Conservation (phyloP, 30 jellyfish, hydroid and myxozoan genomes). For the Mastigias papua region DNA sequence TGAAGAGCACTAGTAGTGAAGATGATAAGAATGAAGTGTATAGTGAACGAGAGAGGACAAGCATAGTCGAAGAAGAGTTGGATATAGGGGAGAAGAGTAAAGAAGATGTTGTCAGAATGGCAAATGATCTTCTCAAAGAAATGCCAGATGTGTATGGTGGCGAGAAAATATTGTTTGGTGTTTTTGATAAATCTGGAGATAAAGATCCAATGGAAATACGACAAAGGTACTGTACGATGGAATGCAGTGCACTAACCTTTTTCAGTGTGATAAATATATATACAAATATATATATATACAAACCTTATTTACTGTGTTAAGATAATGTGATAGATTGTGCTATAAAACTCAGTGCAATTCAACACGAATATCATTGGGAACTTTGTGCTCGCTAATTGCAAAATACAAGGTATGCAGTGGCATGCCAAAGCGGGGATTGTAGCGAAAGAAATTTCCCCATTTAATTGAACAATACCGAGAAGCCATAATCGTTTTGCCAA, state of each 20-base stretch:
- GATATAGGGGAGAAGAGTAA: neutral
- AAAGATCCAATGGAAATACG: constrained; percentile 55
- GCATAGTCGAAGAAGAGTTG: constrained; percentile 5
- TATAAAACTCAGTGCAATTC: no score
- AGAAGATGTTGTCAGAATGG: constrained; percentile 1
- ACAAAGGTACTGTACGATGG: constrained; percentile 46
- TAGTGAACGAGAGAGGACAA: neutral
- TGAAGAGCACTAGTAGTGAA: constrained; percentile 69
- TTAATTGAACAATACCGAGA: no score
- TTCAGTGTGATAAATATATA: no score
- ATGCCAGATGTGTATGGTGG: constrained; percentile 71
- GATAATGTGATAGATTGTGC: no score
- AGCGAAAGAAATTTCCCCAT: no score
- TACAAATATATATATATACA: no score
- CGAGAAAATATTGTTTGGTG: constrained; percentile 38
- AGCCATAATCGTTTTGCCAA: no score
- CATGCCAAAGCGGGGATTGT: no score
- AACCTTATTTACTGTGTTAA: no score
- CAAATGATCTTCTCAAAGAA: constrained; percentile 23
- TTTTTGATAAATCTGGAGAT: constrained; percentile 40
- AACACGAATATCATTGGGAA: no score
- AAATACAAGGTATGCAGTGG: no score
- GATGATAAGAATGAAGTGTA: constrained; percentile 16
- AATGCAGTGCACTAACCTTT: constrained; percentile 13
- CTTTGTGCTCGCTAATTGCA: no score